These are phyloP conservation scores for Coptotermes formosanus DNA, from an alignment of 1,140 invertebrate species.

Conservation along the genomic window DNA sequence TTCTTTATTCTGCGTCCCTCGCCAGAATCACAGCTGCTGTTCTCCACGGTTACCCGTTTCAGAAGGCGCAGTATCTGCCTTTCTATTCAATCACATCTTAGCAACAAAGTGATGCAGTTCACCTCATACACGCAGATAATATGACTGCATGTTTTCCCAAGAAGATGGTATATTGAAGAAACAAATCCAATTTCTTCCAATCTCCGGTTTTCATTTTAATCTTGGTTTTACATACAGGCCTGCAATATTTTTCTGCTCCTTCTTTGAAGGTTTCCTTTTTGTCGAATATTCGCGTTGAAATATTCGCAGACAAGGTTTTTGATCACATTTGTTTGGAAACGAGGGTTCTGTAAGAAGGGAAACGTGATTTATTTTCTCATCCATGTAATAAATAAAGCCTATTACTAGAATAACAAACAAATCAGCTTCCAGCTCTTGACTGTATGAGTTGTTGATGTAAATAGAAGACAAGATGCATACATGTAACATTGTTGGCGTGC, in stretches of 20 bases:
- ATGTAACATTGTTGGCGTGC: not conserved
- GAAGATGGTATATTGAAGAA: constrained; percentile 1
- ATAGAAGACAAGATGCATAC: not conserved
- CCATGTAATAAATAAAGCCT: constrained; percentile 19
- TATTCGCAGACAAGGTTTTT: not conserved
- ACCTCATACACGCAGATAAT: not conserved
- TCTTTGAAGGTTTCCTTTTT: not conserved
- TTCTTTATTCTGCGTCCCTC: not conserved
- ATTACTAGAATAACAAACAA: not conserved
- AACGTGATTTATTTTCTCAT: not conserved
- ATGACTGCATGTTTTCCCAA: not conserved
- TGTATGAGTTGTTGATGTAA: not conserved
- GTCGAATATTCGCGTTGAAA: not conserved
- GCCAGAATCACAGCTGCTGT: not conserved
- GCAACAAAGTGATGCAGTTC: not conserved
- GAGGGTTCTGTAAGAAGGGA: constrained; percentile 8
- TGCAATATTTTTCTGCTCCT: not conserved
- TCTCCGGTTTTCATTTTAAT: constrained; percentile 10
- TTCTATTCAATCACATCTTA: not conserved
- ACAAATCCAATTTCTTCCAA: constrained; percentile 13
- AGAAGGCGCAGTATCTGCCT: not conserved
- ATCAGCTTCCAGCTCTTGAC: not conserved
- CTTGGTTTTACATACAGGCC: not conserved
- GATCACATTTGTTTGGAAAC: not conserved
- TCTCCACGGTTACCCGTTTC: not conserved